Evolutionary conservation across 2,888 invertebrate species (phyloP).

Genomic region (Sarcophaga rosellei): DNA sequence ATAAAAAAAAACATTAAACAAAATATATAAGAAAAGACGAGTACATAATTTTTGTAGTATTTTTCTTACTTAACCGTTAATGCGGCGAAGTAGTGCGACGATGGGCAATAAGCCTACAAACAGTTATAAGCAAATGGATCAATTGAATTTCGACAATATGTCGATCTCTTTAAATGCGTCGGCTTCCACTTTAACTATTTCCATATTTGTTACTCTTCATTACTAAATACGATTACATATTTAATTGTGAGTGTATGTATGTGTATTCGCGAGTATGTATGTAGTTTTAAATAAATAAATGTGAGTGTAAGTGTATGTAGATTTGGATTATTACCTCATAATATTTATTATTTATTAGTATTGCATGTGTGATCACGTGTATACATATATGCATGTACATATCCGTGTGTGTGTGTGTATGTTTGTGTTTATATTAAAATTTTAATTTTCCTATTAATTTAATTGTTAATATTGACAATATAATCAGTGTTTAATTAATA

Average conservation of each 20-base stretch:
- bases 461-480: conserved; percentile 67
- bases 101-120: too few species aligned
- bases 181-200: not conserved
- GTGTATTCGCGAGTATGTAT: not conserved
- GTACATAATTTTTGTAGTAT: not conserved
- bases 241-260: not conserved
- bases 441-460: conserved; percentile 65
- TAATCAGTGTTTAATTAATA: conserved; percentile 69
- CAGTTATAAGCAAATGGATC: not conserved
- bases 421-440: conserved; percentile 42
- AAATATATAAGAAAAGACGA: not conserved
- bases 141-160: not conserved
- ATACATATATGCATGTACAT: not conserved
- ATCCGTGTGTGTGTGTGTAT: not conserved
- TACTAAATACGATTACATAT: too few species aligned
- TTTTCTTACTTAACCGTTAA: not conserved
- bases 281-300: not conserved
- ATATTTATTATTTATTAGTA: conserved; percentile 43
- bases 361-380: not conserved
- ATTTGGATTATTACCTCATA: conserved; percentile 31
- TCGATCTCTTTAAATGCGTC: not conserved
- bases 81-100: not conserved
- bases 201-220: conserved; percentile 7
- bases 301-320: not conserved
- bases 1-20: not conserved